Evolutionary conservation across 2,797 vertebrate genomes (phyloP), one percentile per base, ranked within the genome.

Genomic region (Phrynocephalus guinanensis): DNA sequence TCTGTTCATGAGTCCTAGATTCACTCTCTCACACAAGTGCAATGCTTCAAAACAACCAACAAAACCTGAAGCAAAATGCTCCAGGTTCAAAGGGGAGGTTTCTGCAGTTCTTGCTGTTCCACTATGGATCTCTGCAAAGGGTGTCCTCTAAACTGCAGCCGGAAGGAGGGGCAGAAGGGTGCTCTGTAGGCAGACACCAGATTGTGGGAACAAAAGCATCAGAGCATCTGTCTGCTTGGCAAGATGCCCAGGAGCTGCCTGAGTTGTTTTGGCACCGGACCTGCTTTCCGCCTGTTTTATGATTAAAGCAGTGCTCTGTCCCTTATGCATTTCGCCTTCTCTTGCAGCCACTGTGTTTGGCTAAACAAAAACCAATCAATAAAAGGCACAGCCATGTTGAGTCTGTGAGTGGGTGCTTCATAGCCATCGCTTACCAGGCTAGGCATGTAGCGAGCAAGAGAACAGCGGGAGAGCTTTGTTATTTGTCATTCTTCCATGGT

Each of bases 401-500:
- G 9, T 76, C 60, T 16, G 16, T 2, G 13, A 1, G 18, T 63
- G 18, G 11, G 60, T 63, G 60, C 44, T 60, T 67, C 63, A 84
- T 0, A 1, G 18, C 56, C 33, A 28, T 68, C 33, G 76, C 2
- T 71, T 63, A 4, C 72, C 30, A 70, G 5, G 52, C 3, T 13
- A 75, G 85, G 20, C 50, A 88, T 77, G 26, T 91, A 71, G 90
- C 91, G 83, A 48, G 38, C 22, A 76, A 30, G 20, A 78, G 82
- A 93, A 90, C 33, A 90, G 38, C 79, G 72, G 81, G 70, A 56
- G 72, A 44, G 20, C 79, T 91, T 87, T 73, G 8, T 86, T 91
- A 87, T 84, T 89, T 92, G 83, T 85, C 75, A 82, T 79, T 92
- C 91, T 92, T 63, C 1, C 33, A 84, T 68, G 81, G 0, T 67